A percentile compares a stretch with the other conserved stretches of the same genome.
These are phyloP conservation scores for Xenopus tropicalis DNA, from an alignment of 2,113 vertebrate genomes.

Conservation along the genomic window UCB_Xtro_10.0 CM004447.2:45062001-45062500, in stretches of 20 bases:
- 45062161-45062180: slow-evolving; percentile 68
- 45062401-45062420: too few relatives aligned
- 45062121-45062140: background rate
- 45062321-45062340: background rate
- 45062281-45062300: slow-evolving; percentile 67
- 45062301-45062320: background rate
- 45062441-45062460: too few relatives aligned
- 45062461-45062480: too few relatives aligned
- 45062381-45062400: too few relatives aligned
- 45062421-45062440: too few relatives aligned
- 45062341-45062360: too few relatives aligned
- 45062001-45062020: slow-evolving; percentile 53
- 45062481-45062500: too few relatives aligned
- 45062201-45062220: slow-evolving; percentile 80
- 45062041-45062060: slow-evolving; percentile 51
- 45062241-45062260: slow-evolving; percentile 75
- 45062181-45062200: slow-evolving; percentile 69
- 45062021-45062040: slow-evolving; percentile 51
- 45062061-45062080: slow-evolving; percentile 38
- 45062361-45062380: too few relatives aligned
- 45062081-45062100: slow-evolving; percentile 42
- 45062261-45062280: slow-evolving; percentile 74
- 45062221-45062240: slow-evolving; percentile 68
- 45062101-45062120: slow-evolving; percentile 35
- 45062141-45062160: slow-evolving; percentile 41